Percentiles rank a stretch among this genome's conserved stretches.
phyloP scores from a whole-genome alignment of 1,140 invertebrate species.

The Hesperophylax magnus region DNA sequence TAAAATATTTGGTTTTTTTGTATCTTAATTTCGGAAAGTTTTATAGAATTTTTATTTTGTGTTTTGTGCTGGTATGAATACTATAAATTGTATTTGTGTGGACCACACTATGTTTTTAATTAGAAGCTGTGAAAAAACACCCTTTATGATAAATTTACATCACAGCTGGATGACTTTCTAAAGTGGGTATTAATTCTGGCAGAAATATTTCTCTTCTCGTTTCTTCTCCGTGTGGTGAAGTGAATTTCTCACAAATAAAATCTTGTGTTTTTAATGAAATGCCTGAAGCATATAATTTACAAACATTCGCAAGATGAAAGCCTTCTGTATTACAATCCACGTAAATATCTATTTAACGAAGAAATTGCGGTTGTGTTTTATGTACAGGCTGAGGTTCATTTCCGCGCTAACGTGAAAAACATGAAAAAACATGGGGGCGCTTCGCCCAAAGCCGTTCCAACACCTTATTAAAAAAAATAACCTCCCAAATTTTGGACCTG shows the following conservation, averaged over 20 bases:
- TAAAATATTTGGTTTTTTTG: no score
- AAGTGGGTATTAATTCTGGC: no score
- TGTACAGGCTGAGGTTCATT: not conserved
- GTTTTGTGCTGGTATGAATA: not conserved
- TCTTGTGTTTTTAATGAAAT: constrained; percentile 2
- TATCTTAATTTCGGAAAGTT: not conserved
- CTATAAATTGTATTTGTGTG: not conserved
- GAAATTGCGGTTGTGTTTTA: not conserved
- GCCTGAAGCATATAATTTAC: not conserved
- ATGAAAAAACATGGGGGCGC: constrained; percentile 9
- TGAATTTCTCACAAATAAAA: not conserved
- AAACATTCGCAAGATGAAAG: not conserved
- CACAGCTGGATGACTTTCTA: no score
- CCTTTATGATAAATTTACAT: no score
- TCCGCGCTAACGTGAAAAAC: constrained; percentile 9
- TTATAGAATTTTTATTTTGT: not conserved
- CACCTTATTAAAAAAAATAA: constrained; percentile 34
- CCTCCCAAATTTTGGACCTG: not conserved
- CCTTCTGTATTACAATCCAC: no score
- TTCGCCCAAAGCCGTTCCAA: not conserved
- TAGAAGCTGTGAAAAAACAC: no score
- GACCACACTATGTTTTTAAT: no score
- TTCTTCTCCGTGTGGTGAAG: not conserved
- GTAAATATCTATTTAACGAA: not conserved
- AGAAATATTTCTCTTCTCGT: no score